A percentile compares a stretch with the other conserved stretches of the same genome.
phyloP scores from a whole-genome alignment of 2,888 invertebrate genomes.

The Drosophila mimetica region DNA sequence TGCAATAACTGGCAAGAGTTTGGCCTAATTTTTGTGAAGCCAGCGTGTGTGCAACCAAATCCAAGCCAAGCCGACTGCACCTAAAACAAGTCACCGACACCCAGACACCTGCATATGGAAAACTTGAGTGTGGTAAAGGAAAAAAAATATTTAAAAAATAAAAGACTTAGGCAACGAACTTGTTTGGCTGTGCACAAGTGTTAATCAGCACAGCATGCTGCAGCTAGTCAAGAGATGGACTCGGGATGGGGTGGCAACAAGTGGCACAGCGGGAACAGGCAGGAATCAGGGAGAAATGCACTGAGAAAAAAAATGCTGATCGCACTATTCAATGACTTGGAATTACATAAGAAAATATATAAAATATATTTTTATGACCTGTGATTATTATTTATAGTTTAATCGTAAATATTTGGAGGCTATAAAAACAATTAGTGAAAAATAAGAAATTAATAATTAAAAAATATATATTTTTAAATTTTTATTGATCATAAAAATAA shows the following conservation, averaged over 20 bases:
- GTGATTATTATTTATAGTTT: too few relatives aligned
- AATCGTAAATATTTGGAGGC: too few relatives aligned
- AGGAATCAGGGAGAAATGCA: constrained; percentile 19
- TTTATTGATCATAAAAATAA: too few relatives aligned
- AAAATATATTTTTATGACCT: too few relatives aligned
- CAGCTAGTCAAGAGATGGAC: constrained; percentile 73
- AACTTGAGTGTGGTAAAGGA: constrained; percentile 28
- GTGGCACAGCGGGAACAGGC: constrained; percentile 50
- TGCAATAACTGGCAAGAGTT: constrained; percentile 66
- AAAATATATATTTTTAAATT: too few relatives aligned
- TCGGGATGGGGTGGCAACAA: constrained; percentile 30
- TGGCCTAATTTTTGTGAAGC: constrained; percentile 71
- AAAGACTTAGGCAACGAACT: constrained; percentile 71
- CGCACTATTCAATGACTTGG: too few relatives aligned
- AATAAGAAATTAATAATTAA: too few relatives aligned
- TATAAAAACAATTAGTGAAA: too few relatives aligned
- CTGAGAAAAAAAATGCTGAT: background rate
- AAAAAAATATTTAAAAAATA: constrained; percentile 41
- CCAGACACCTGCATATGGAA: constrained; percentile 40
- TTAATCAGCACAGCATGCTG: constrained; percentile 75
- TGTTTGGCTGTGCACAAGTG: constrained; percentile 66
- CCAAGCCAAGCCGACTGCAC: constrained; percentile 36
- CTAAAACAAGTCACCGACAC: constrained; percentile 41
- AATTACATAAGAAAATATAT: too few relatives aligned
- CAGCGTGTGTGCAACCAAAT: constrained; percentile 24